Conservation (phyloP, 2,888 invertebrate species). For the Drosophila sordidula region DNA sequence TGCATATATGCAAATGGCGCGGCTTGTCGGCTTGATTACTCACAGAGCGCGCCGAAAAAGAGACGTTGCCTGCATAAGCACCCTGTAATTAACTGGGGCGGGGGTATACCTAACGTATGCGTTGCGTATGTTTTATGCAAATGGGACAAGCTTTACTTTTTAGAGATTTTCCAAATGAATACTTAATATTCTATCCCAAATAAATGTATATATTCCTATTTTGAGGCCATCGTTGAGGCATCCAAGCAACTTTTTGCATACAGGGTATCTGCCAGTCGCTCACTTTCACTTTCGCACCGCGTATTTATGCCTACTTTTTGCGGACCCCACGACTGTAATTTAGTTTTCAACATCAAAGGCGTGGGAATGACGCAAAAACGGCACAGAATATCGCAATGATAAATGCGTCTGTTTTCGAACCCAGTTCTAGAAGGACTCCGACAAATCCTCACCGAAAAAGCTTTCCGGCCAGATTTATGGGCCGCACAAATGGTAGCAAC, state of each 20-base stretch:
- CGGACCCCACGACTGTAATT: constrained; percentile 57
- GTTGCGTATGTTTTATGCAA: no score
- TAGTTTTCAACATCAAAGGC: constrained; percentile 77
- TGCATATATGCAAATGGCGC: constrained; percentile 77
- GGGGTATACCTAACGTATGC: background rate
- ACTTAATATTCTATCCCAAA: no score
- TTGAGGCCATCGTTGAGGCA: no score
- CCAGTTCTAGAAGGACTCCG: constrained; percentile 53
- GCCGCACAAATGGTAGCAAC: constrained; percentile 27
- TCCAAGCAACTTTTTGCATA: background rate
- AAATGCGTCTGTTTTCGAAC: constrained; percentile 48
- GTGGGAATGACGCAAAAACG: constrained; percentile 64
- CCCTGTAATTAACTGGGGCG: constrained; percentile 17
- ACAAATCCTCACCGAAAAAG: constrained; percentile 62
- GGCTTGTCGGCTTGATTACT: constrained; percentile 79
- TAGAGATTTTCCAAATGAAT: no score
- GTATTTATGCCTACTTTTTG: constrained; percentile 19
- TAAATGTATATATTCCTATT: no score
- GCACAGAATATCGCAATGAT: constrained; percentile 47
- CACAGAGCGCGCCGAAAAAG: constrained; percentile 52
- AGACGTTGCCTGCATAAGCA: constrained; percentile 19
- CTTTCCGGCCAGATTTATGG: constrained; percentile 54
- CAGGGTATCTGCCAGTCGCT: constrained; percentile 15
- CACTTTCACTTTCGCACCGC: constrained; percentile 1
- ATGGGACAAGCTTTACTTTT: background rate